These are phyloP conservation scores for Mycalesis mineus DNA, from an alignment of 2,888 invertebrate species.

Conservation along the genomic window DNA sequence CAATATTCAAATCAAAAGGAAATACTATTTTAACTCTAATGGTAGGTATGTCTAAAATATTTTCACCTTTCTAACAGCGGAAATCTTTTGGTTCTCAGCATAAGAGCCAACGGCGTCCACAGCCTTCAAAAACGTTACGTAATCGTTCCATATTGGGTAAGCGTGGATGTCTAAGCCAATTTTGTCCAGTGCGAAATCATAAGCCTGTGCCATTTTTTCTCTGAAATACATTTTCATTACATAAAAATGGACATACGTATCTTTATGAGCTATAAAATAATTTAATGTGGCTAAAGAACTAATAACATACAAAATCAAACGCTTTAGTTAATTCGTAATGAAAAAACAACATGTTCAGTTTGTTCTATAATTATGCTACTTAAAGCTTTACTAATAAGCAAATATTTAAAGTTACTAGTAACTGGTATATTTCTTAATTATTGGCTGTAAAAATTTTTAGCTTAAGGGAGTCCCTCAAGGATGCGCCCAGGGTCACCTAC, in stretches of 20 bases:
- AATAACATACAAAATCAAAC: not conserved
- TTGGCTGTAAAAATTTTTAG: not conserved
- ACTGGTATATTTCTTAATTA: too few species aligned
- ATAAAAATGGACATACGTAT: not conserved
- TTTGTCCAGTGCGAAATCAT: constrained; percentile 99
- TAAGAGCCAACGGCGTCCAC: constrained; percentile 99
- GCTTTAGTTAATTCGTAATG: not conserved
- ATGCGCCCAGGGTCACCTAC: not conserved
- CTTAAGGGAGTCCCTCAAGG: not conserved
- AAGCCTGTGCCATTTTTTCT: constrained; percentile 99
- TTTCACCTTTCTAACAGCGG: constrained; percentile 94
- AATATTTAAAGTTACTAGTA: too few species aligned
- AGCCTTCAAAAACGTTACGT: constrained; percentile 95
- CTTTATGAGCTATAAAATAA: too few species aligned
- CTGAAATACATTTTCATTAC: constrained; percentile 63
- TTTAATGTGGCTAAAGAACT: too few species aligned
- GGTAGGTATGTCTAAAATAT: too few species aligned
- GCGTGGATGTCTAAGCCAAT: constrained; percentile 99
- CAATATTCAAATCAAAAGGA: too few species aligned
- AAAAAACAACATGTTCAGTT: too few species aligned
- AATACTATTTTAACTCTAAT: too few species aligned
- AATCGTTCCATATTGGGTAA: constrained; percentile 98
- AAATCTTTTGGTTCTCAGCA: constrained; percentile 99
- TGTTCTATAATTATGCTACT: too few species aligned
- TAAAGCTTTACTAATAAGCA: too few species aligned